Evolutionary conservation across 2,113 vertebrate species (phyloP).

Genomic region (Noturus placidus): DNA sequence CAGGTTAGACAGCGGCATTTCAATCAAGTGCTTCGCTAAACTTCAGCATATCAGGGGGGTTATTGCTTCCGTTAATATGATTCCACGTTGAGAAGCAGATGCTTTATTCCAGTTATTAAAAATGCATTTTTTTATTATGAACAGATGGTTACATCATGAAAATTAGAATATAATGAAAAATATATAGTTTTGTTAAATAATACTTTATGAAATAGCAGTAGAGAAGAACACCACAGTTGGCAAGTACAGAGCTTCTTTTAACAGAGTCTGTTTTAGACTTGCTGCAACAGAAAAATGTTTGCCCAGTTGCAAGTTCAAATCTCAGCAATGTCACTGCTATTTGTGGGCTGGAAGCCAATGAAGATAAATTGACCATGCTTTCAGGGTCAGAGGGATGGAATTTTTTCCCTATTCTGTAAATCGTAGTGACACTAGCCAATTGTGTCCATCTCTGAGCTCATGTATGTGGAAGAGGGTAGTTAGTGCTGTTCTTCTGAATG

Average conservation of each 20-base stretch:
- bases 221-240: not conserved
- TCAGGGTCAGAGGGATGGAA: not conserved
- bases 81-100: constrained; percentile 19
- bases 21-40: constrained; percentile 4
- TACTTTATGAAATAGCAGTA: not conserved
- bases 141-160: constrained; percentile 15
- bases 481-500: not conserved
- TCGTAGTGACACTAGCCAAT: not conserved
- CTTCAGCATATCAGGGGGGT: not conserved
- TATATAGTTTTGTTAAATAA: not conserved
- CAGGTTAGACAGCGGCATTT: constrained; percentile 11
- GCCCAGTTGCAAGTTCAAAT: not conserved
- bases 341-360: not conserved
- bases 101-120: not conserved
- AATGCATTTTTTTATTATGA: not conserved
- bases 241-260: not conserved
- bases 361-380: not conserved
- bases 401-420: not conserved
- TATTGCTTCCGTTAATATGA: not conserved
- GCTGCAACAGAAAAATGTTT: not conserved
- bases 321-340: not conserved
- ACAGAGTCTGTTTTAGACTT: not conserved
- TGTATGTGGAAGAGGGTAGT: not conserved
- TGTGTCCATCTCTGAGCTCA: not conserved
- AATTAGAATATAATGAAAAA: not conserved